Percentiles rank a stretch among this genome's conserved stretches.
phyloP scores from a whole-genome alignment of 2,888 invertebrate genomes.

The Ryuthela nishihirai region DNA sequence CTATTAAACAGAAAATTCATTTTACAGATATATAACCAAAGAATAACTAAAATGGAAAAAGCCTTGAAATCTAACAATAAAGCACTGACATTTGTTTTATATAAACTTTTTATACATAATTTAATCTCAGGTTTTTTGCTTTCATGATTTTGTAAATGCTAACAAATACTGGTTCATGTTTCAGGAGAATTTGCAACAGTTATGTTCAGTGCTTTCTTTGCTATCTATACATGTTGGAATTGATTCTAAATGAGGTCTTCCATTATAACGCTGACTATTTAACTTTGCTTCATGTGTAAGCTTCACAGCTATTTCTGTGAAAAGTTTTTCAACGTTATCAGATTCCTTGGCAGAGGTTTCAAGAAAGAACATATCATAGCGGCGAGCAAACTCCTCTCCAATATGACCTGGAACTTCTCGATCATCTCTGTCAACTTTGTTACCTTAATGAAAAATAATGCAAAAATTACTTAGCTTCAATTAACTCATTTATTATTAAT shows the following conservation, averaged over 20 bases:
- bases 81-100: too few relatives aligned
- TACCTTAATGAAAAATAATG: too few relatives aligned
- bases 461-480: too few relatives aligned
- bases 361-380: slow-evolving; percentile 95
- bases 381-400: slow-evolving; percentile 88
- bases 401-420: slow-evolving; percentile 92
- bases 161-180: background rate
- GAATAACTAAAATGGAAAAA: too few relatives aligned
- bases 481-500: too few relatives aligned
- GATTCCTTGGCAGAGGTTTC: slow-evolving; percentile 98
- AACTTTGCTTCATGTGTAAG: slow-evolving; percentile 46
- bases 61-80: too few relatives aligned
- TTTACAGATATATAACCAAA: too few relatives aligned
- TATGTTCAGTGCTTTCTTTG: slow-evolving; percentile 12
- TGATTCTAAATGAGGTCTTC: slow-evolving; percentile 1
- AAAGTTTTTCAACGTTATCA: slow-evolving; percentile 93
- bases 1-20: too few relatives aligned
- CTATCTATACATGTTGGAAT: slow-evolving; percentile 1
- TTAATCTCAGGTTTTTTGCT: too few relatives aligned
- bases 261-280: slow-evolving; percentile 9
- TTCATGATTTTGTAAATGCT: too few relatives aligned
- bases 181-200: slow-evolving; percentile 29
- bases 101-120: too few relatives aligned
- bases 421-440: slow-evolving; percentile 95
- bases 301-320: slow-evolving; percentile 93